Conservation (phyloP, 2,113 vertebrate species). For the Thinocorus orbignyianus region DNA sequence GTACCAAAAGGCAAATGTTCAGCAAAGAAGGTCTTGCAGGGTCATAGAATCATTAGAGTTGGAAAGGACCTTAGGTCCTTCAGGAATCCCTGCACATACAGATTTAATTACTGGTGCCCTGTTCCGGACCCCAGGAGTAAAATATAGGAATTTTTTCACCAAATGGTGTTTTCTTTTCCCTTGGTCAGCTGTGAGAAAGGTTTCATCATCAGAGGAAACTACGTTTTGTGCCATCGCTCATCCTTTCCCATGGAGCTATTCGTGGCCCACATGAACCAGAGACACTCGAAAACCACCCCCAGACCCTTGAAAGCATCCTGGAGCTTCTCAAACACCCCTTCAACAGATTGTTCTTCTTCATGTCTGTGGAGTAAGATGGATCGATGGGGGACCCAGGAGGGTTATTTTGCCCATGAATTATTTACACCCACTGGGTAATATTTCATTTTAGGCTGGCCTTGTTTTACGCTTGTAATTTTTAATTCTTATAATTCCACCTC, state of each 20-base stretch:
- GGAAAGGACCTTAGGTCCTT: too few species aligned
- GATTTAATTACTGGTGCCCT: background rate
- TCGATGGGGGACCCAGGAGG: background rate
- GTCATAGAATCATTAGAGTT: too few species aligned
- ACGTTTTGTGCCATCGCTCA: background rate
- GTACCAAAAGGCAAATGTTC: background rate
- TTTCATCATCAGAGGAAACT: background rate
- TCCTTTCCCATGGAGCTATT: background rate
- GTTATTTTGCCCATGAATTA: conserved; percentile 44
- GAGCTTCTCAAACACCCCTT: background rate
- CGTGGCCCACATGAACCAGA: background rate
- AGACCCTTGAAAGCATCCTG: background rate
- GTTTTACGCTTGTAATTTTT: conserved; percentile 55
- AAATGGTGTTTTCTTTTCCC: background rate
- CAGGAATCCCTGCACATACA: background rate
- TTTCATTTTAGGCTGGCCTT: conserved; percentile 34
- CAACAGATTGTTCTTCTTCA: background rate
- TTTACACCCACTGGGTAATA: conserved; percentile 31
- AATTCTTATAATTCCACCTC: conserved; percentile 54
- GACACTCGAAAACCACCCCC: background rate
- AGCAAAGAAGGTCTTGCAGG: background rate
- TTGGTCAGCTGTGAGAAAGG: background rate
- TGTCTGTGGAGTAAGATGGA: background rate
- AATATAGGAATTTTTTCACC: background rate
- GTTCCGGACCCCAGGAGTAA: background rate